These are phyloP conservation scores for Lasiurus borealis DNA, from an alignment of 2,113 vertebrate species.

Conservation along the genomic window DNA sequence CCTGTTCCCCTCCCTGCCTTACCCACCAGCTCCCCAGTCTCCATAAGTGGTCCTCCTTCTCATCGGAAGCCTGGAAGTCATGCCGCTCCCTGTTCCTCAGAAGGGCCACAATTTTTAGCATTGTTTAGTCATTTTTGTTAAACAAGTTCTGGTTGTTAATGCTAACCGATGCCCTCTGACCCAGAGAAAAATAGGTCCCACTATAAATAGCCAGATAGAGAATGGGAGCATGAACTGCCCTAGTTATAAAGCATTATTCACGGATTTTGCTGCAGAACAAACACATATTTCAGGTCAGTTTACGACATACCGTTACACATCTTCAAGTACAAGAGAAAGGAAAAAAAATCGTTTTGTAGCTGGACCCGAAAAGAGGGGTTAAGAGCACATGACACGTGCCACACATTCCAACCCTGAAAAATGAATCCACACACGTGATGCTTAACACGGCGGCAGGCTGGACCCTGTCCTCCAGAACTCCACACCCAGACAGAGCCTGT, in stretches of 20 bases:
- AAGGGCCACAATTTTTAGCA: fast-evolving
- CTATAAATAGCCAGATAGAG: constrained; percentile 61
- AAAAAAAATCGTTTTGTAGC: neutral
- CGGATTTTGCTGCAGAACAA: neutral
- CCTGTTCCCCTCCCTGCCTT: no score
- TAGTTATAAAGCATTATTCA: neutral
- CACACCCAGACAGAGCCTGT: fast-evolving
- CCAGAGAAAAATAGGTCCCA: constrained; percentile 39
- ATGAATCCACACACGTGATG: fast-evolving
- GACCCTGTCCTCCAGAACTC: fast-evolving
- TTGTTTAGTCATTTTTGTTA: neutral
- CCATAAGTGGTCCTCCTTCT: fast-evolving
- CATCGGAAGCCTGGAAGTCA: fast-evolving
- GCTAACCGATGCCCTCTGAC: neutral
- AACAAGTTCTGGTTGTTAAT: neutral
- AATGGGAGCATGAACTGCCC: neutral
- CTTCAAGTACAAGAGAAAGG: neutral
- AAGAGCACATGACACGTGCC: fast-evolving
- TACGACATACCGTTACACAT: neutral
- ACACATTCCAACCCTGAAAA: fast-evolving
- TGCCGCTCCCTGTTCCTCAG: neutral
- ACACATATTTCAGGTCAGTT: constrained; percentile 13
- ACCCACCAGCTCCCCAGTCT: neutral
- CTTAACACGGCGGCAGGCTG: fast-evolving
- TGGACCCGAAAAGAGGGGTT: neutral